phyloP scores from a whole-genome alignment of 2,797 vertebrate genomes.

The Clarias pachynema region DNA sequence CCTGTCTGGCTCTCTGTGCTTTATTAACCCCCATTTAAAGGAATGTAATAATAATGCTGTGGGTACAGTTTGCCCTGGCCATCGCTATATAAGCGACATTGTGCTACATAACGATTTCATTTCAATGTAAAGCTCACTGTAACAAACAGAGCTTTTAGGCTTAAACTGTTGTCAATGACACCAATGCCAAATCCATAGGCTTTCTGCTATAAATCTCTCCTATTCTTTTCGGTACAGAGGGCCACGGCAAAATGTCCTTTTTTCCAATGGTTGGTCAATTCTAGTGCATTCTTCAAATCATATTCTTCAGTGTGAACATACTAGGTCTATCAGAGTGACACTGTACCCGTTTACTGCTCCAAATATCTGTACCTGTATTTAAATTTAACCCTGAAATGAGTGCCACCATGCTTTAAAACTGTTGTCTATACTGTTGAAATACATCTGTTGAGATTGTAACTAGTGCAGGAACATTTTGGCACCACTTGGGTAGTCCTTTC shows the following conservation, averaged over 20 bases:
- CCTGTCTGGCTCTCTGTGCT: background rate
- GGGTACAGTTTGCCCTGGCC: background rate
- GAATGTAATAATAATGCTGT: background rate
- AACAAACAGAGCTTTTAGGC: background rate
- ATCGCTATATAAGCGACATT: background rate
- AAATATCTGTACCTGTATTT: background rate
- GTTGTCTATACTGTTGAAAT: background rate
- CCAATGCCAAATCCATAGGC: no score
- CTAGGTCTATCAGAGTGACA: background rate
- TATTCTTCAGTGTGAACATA: background rate
- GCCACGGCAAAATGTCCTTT: background rate
- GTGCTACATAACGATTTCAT: background rate
- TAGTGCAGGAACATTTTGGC: background rate
- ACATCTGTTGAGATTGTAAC: background rate
- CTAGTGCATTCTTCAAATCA: background rate
- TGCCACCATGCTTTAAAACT: background rate
- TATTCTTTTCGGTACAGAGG: background rate
- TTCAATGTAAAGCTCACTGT: background rate
- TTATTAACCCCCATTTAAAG: background rate
- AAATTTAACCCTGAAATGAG: background rate
- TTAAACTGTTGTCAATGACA: background rate
- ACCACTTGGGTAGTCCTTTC: background rate
- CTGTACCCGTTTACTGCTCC: no score
- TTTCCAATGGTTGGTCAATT: background rate
- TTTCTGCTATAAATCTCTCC: background rate